phyloP scores from a whole-genome alignment of 2,888 invertebrate species.

The Tinea semifulvella region DNA sequence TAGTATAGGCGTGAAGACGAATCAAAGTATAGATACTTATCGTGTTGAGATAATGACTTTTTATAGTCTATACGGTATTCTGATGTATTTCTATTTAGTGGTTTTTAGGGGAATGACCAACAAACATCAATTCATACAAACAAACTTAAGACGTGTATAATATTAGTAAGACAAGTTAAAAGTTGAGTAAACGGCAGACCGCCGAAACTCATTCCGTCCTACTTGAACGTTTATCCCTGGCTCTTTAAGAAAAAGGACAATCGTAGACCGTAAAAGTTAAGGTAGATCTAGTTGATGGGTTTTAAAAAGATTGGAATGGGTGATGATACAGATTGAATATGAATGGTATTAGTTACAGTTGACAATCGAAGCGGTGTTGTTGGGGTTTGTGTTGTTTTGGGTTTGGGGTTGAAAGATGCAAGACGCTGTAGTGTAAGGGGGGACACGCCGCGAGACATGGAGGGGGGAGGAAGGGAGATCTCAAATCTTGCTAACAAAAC shows the following conservation, averaged over 20 bases:
- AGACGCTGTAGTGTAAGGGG: slow-evolving; percentile 45
- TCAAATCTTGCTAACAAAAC: slow-evolving; percentile 69
- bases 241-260: slow-evolving; percentile 55
- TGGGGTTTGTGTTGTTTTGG: slow-evolving; percentile 47
- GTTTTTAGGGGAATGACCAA: no score
- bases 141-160: not conserved
- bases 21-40: no score
- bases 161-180: slow-evolving; percentile 43
- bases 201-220: slow-evolving; percentile 50
- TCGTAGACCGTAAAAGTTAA: slow-evolving; percentile 41
- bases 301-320: slow-evolving; percentile 10
- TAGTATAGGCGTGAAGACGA: no score
- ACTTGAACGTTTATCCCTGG: slow-evolving; percentile 49
- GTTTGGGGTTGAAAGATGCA: slow-evolving; percentile 32
- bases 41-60: no score
- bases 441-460: slow-evolving; percentile 52
- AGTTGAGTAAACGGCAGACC: slow-evolving; percentile 45
- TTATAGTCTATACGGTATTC: no score
- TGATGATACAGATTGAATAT: slow-evolving; percentile 31
- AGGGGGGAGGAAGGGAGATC: slow-evolving; percentile 39
- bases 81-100: no score
- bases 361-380: slow-evolving; percentile 33
- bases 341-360: slow-evolving; percentile 50
- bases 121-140: no score
- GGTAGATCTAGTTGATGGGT: slow-evolving; percentile 12